Percentiles rank a stretch among this genome's conserved stretches.
phyloP scores from a whole-genome alignment of 2,113 vertebrate species.

The Seriola dumerili region DNA sequence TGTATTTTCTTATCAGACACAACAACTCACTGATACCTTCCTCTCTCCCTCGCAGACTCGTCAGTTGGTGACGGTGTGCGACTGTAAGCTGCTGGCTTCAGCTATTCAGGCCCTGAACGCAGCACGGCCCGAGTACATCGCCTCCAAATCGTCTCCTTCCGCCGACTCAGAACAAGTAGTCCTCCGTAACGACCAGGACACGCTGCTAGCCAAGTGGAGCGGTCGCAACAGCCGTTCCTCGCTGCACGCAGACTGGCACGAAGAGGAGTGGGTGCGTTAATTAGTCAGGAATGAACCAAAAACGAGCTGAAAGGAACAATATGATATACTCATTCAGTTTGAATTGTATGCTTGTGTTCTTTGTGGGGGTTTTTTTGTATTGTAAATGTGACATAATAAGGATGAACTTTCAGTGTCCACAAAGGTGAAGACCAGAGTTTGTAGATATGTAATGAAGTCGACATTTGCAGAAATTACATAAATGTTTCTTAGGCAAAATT shows the following conservation, averaged over 20 bases:
- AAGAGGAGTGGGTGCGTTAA: constrained; percentile 94
- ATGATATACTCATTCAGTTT: no score
- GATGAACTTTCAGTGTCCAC: not conserved
- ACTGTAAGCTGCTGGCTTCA: constrained; percentile 95
- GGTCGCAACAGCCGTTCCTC: constrained; percentile 92
- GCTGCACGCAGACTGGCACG: constrained; percentile 93
- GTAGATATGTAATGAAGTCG: constrained; percentile 23
- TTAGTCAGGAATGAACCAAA: not conserved
- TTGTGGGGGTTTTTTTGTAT: no score
- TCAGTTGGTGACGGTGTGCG: constrained; percentile 95
- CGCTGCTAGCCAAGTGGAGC: constrained; percentile 94
- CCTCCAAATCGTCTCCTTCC: constrained; percentile 94
- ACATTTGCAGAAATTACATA: not conserved
- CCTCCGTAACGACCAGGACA: constrained; percentile 97
- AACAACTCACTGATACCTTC: not conserved
- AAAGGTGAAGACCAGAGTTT: not conserved
- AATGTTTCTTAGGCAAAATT: constrained; percentile 18
- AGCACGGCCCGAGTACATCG: constrained; percentile 95
- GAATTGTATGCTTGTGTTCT: no score
- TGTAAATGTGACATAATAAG: no score
- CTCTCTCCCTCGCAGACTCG: constrained; percentile 86
- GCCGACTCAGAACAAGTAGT: constrained; percentile 95
- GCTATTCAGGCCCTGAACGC: constrained; percentile 95
- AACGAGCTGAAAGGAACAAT: not conserved
- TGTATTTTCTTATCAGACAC: not conserved